Evolutionary conservation across 2,797 vertebrate genomes (phyloP), one percentile per base, ranked within the genome.

Genomic region (Esox lucius): DNA sequence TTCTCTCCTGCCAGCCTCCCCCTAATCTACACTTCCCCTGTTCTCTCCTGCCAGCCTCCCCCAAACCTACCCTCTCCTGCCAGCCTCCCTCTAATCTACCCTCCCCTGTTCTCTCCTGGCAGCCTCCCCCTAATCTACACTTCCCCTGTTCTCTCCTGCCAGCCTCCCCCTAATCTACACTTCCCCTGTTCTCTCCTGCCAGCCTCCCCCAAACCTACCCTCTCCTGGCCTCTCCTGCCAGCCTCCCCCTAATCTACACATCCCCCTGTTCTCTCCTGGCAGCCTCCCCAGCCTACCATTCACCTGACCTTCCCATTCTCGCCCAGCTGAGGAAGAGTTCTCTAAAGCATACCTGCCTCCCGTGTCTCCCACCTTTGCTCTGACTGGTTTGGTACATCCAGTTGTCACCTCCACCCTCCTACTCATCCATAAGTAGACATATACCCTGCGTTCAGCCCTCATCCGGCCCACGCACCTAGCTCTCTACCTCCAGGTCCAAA

Each of bases 311-410:
- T 31, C 28, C 28, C 28, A 31, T 31, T 31, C 28, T 31, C 28
- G 28, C 28, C 28, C 28, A 31, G 28, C 28, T 31, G 28, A 31
- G 28, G 4, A 2, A 42, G 39, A 6, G 1, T 42, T 42, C 39
- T 42, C 39, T 42, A 42, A 42, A 9, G 42, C 39, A 7, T 9
- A 2, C 28, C 7, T 42, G 9, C 39, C 39, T 42, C 39, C 5
- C 42, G 39, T 42, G 28, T 77, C 81, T 77, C 69, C 77, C 77
- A 75, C 68, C 74, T 81, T 81, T 85, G 62, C 70, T 61, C 78
- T 42, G 39, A 42, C 39, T 9, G 39, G 5, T 42, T 9, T 42
- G 39, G 39, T 42, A 1, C 39, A 42, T 42, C 39, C 39, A 42
- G 28, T 80, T 70, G 73, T 78, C 78, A 77, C 74, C 79, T 80